phyloP scores from a whole-genome alignment of 2,797 vertebrate species.

The Cheirogaleus major region DNA sequence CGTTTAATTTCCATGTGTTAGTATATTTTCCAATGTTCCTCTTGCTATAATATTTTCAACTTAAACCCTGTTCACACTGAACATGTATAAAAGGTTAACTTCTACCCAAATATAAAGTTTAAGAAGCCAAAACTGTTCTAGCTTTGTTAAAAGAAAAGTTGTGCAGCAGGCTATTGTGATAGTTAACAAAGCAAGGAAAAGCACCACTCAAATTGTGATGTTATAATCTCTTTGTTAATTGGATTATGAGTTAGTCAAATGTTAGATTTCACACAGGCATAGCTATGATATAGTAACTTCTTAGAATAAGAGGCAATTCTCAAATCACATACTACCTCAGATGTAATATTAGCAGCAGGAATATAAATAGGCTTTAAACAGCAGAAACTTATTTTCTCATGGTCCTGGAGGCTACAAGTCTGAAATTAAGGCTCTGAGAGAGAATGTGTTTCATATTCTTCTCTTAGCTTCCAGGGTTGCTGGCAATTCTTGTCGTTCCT shows the following conservation, averaged over 20 bases:
- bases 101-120: conserved; percentile 86
- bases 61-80: conserved; percentile 90
- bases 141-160: conserved; percentile 84
- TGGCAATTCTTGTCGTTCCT: no score
- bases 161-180: conserved; percentile 86
- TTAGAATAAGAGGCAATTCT: conserved; percentile 65
- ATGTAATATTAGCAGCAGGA: conserved; percentile 26
- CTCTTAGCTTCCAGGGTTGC: no score
- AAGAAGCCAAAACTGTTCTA: conserved; percentile 88
- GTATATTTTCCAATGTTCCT: no score
- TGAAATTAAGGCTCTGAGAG: no score
- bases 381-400: no score
- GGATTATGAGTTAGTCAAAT: conserved; percentile 67
- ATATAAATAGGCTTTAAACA: no score
- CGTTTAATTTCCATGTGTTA: no score
- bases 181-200: conserved; percentile 86
- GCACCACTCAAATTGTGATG: conserved; percentile 84
- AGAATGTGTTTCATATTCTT: no score
- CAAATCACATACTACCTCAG: conserved; percentile 62
- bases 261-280: conserved; percentile 72
- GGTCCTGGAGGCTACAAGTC: no score
- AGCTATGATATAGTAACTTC: conserved; percentile 50
- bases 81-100: conserved; percentile 88
- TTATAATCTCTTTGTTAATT: conserved; percentile 77
- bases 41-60: conserved; percentile 87